Evolutionary conservation across 2,888 invertebrate genomes (phyloP).

Genomic region (Zonitis immaculata): DNA sequence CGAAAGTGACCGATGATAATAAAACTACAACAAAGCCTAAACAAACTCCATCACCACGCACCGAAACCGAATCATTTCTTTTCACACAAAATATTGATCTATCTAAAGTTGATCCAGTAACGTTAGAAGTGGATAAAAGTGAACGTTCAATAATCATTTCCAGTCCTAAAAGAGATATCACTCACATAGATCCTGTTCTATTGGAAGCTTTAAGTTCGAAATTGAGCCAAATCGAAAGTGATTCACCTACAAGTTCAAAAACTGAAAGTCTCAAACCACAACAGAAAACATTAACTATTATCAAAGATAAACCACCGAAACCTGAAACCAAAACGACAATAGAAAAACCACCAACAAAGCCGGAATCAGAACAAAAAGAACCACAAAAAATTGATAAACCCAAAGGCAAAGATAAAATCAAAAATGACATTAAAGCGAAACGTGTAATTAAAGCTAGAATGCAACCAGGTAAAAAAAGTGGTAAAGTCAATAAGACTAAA

Average conservation of each 20-base stretch:
- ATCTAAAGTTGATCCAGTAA: slow-evolving; percentile 68
- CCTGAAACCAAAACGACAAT: slow-evolving; percentile 24
- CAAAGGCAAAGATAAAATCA: slow-evolving; percentile 50
- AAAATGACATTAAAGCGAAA: slow-evolving; percentile 61
- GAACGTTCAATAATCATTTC: slow-evolving; percentile 57
- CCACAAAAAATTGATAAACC: slow-evolving; percentile 28
- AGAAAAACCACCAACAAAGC: slow-evolving; percentile 25
- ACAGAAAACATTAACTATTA: slow-evolving; percentile 31
- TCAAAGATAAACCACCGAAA: slow-evolving; percentile 31
- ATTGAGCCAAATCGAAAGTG: slow-evolving; percentile 71
- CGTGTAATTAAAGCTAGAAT: slow-evolving; percentile 60
- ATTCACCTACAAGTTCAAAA: slow-evolving; percentile 69
- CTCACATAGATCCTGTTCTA: slow-evolving; percentile 64
- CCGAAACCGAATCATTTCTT: slow-evolving; percentile 52
- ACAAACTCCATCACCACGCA: slow-evolving; percentile 12
- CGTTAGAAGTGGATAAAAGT: slow-evolving; percentile 65
- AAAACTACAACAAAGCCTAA: slow-evolving; percentile 33
- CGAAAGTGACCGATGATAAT: slow-evolving; percentile 29
- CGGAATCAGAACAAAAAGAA: slow-evolving; percentile 31
- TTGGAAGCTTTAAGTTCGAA: slow-evolving; percentile 66
- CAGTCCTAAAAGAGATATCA: slow-evolving; percentile 68
- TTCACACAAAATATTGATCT: slow-evolving; percentile 72
- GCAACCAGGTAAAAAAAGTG: slow-evolving; percentile 57
- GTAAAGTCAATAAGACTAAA: slow-evolving; percentile 61
- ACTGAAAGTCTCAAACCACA: slow-evolving; percentile 59